Conservation (phyloP, 1,140 invertebrate species). For the Zophobas atratus region DNA sequence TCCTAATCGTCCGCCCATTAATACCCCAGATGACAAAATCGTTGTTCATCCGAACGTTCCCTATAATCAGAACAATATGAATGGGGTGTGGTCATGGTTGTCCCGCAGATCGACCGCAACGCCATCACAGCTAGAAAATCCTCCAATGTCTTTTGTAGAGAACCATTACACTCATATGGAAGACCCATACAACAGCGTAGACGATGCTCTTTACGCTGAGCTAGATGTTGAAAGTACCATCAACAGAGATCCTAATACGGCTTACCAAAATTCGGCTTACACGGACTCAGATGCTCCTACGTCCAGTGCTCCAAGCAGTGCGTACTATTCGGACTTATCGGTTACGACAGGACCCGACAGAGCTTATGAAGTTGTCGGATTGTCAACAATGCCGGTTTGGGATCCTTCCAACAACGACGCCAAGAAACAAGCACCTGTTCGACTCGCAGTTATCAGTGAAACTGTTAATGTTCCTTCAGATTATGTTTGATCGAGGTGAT, state of each 20-base stretch:
- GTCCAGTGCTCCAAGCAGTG: constrained; percentile 79
- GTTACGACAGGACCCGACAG: constrained; percentile 70
- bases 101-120: constrained; percentile 69
- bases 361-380: constrained; percentile 73
- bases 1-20: constrained; percentile 57
- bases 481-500: constrained; percentile 71
- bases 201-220: constrained; percentile 79
- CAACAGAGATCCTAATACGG: constrained; percentile 70
- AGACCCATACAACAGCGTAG: constrained; percentile 72
- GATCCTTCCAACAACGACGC: constrained; percentile 62
- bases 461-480: constrained; percentile 74
- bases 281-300: constrained; percentile 77
- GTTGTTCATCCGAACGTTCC: constrained; percentile 57
- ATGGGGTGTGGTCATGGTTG: constrained; percentile 79
- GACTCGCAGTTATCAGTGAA: constrained; percentile 79
- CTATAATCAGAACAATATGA: constrained; percentile 64
- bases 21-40: constrained; percentile 61
- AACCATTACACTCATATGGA: constrained; percentile 83
- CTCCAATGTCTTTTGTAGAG: constrained; percentile 71
- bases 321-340: constrained; percentile 80
- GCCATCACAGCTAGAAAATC: constrained; percentile 68
- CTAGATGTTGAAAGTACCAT: constrained; percentile 71
- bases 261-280: constrained; percentile 81
- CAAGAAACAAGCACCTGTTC: constrained; percentile 65
- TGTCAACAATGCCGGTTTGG: constrained; percentile 67